Percentiles rank a stretch among this genome's conserved stretches.
phyloP scores from a whole-genome alignment of 2,888 invertebrate genomes.

The Plagodis dolabraria region DNA sequence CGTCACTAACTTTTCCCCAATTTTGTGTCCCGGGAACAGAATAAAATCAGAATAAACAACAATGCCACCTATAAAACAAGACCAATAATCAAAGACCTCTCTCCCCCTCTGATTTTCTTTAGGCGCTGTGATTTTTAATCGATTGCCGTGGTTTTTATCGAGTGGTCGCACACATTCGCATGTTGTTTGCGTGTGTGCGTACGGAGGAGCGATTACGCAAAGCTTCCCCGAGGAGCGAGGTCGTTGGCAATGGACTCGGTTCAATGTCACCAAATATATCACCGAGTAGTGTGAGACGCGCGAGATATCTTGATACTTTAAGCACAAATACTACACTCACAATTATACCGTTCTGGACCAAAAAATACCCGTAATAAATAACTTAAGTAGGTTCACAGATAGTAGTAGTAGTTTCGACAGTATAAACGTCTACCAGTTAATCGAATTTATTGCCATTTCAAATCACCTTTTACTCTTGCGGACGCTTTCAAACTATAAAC shows the following conservation, averaged over 20 bases:
- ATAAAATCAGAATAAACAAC: slow-evolving; percentile 23
- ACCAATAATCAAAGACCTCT: slow-evolving; percentile 19
- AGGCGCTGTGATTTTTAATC: slow-evolving; percentile 26
- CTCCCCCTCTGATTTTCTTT: slow-evolving; percentile 14
- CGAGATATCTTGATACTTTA: slow-evolving; percentile 59
- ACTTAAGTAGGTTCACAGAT: too few species aligned
- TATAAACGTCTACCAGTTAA: too few species aligned
- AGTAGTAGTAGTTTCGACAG: too few species aligned
- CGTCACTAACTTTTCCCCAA: slow-evolving; percentile 12
- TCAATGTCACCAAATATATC: slow-evolving; percentile 86
- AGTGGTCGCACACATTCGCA: slow-evolving; percentile 23
- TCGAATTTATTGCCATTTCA: too few species aligned
- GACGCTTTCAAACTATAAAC: too few species aligned
- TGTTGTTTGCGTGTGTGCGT: slow-evolving; percentile 39
- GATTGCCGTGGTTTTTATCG: slow-evolving; percentile 34
- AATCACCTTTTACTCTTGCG: too few species aligned
- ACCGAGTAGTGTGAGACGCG: slow-evolving; percentile 57
- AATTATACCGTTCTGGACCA: too few species aligned
- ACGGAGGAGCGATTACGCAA: slow-evolving; percentile 83
- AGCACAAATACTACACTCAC: neutral
- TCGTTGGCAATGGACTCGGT: slow-evolving; percentile 84
- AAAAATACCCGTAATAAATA: too few species aligned
- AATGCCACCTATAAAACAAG: slow-evolving; percentile 10
- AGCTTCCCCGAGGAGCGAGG: slow-evolving; percentile 82
- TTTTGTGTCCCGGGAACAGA: slow-evolving; percentile 6